Conservation (phyloP, 1,140 invertebrate genomes). For the Thrips palmi region DNA sequence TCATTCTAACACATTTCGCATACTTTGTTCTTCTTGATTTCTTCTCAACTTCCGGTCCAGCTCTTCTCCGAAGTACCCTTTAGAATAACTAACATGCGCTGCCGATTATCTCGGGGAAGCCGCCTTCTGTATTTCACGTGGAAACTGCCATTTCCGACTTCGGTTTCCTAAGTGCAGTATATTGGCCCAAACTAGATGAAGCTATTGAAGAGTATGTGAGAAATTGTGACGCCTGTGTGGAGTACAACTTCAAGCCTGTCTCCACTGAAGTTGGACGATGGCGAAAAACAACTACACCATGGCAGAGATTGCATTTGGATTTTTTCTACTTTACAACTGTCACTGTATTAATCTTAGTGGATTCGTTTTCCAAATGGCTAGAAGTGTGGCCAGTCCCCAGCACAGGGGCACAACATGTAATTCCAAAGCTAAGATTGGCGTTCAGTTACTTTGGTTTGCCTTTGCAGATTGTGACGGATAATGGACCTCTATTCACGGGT, state of each 20-base stretch:
- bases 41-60: too few species aligned
- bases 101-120: too few species aligned
- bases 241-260: too few species aligned
- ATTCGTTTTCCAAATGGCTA: conserved; percentile 16
- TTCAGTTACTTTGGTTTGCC: conserved; percentile 21
- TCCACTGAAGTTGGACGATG: too few species aligned
- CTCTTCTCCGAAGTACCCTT: too few species aligned
- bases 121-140: too few species aligned
- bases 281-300: too few species aligned
- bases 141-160: too few species aligned
- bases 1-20: too few species aligned
- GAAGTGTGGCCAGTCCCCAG: conserved; percentile 10
- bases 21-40: too few species aligned
- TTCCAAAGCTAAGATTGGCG: conserved; percentile 17
- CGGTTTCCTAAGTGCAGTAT: conserved; percentile 26
- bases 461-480: conserved; percentile 21
- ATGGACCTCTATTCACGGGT: conserved; percentile 21
- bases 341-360: conserved; percentile 15
- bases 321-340: conserved; percentile 13
- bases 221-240: conserved; percentile 19
- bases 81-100: too few species aligned
- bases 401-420: conserved; percentile 12
- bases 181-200: conserved; percentile 28
- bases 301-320: conserved; percentile 16
- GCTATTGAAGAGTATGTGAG: conserved; percentile 21